Percentiles rank a stretch among this genome's conserved stretches.
These are phyloP conservation scores for Peromyscus polionotus DNA, from an alignment of 2,113 vertebrate species.

Conservation along the genomic window DNA sequence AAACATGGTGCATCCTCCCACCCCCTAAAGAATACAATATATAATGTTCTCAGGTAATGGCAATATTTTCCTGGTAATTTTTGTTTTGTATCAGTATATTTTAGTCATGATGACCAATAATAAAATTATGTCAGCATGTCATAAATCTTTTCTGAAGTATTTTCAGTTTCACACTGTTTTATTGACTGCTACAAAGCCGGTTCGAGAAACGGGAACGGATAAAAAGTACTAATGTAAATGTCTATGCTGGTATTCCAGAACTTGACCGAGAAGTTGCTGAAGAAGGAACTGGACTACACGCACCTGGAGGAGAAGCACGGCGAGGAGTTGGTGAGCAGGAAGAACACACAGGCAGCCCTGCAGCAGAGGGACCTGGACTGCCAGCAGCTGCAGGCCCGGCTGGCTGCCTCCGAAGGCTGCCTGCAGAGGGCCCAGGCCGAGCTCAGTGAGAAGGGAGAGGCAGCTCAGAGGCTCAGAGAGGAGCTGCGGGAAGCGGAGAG, in stretches of 20 bases:
- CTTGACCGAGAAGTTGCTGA: conserved; percentile 92
- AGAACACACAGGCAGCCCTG: conserved; percentile 90
- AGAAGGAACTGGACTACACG: conserved; percentile 91
- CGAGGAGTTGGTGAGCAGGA: conserved; percentile 91
- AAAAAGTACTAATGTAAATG: conserved; percentile 61
- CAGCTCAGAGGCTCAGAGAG: conserved; percentile 90
- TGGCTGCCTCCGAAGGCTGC: conserved; percentile 89
- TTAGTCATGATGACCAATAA: conserved; percentile 6
- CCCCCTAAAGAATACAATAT: neutral
- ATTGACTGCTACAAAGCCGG: neutral
- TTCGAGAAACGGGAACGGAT: conserved; percentile 25
- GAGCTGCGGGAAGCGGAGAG: conserved; percentile 93
- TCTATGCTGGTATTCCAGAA: conserved; percentile 86
- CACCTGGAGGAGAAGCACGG: conserved; percentile 91
- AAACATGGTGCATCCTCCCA: neutral
- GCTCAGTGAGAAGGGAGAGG: conserved; percentile 90
- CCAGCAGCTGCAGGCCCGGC: conserved; percentile 93
- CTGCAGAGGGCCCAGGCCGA: conserved; percentile 91
- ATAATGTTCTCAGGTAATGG: conserved; percentile 56
- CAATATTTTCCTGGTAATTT: conserved; percentile 50
- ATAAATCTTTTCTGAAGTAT: conserved; percentile 35
- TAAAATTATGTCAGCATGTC: conserved; percentile 48
- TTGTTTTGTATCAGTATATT: conserved; percentile 6
- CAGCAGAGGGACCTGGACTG: conserved; percentile 94
- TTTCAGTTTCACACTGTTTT: conserved; percentile 25